A percentile compares a stretch with the other conserved stretches of the same genome.
Evolutionary conservation across 1,140 invertebrate species (phyloP).

Genomic region (Coelopa frigida): DNA sequence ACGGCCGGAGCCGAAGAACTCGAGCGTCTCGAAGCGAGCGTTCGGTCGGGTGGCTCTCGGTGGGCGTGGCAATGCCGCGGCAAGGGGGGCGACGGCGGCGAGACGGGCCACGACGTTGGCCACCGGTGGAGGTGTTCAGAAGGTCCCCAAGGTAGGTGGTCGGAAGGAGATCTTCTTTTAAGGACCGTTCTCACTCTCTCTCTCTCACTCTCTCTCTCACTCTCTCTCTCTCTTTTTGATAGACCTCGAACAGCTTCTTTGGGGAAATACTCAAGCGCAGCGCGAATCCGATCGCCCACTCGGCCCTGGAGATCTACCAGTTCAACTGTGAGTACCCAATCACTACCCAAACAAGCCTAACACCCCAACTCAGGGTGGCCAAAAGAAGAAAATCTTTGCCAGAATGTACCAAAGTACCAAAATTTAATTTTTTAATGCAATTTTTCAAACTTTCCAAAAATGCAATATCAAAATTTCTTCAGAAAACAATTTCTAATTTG

Average conservation of each 20-base stretch:
- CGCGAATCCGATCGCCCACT: constrained; percentile 23
- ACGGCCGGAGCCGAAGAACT: constrained; percentile 86
- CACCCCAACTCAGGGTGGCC: too few relatives aligned
- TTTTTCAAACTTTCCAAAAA: too few relatives aligned
- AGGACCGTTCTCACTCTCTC: too few relatives aligned
- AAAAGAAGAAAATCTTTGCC: too few relatives aligned
- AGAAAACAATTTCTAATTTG: too few relatives aligned
- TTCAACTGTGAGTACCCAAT: constrained; percentile 27
- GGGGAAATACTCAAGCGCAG: constrained; percentile 29
- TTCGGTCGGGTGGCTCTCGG: constrained; percentile 45
- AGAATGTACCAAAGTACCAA: too few relatives aligned
- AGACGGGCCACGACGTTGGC: constrained; percentile 18
- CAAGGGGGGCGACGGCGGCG: constrained; percentile 59
- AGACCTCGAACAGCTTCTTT: constrained; percentile 11
- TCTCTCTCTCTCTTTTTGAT: too few relatives aligned
- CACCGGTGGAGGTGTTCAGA: constrained; percentile 28
- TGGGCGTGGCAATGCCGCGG: constrained; percentile 58
- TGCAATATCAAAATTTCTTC: too few relatives aligned
- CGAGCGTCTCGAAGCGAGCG: constrained; percentile 73
- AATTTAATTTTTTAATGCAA: too few relatives aligned
- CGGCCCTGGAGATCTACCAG: constrained; percentile 33
- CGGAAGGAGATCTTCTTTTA: too few relatives aligned
- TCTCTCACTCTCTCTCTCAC: too few relatives aligned
- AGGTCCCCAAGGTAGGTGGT: constrained; percentile 18
- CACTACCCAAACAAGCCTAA: too few relatives aligned